Base-by-base conservation (phyloP, 2,797 vertebrate species). In the Catharus ustulatus region DNA sequence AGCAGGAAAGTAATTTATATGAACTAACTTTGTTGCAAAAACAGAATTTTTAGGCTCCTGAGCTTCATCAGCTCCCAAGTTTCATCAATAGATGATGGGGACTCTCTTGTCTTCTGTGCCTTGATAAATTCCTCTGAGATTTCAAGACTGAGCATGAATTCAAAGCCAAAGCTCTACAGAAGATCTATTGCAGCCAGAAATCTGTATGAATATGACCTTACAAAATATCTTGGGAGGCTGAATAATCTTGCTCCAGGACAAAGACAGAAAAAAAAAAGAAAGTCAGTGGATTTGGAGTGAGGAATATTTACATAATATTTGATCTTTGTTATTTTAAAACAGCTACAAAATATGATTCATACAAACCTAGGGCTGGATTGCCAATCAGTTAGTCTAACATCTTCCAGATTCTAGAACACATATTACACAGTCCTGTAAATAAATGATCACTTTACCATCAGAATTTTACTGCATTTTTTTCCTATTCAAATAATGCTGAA, bases 241-340 rank as follows among this genome's bases (percentile, higher is more conserved):
- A 89, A 87, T 72, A 94, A 87, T 76, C 64, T 89, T 90, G 59
- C 69, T 91, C 29, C 63, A 81, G 73, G 78, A 87, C 79, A 86
- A 59, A 91, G 27, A 14, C 21, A 87, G 40, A 4, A 48, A 72
- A 75, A 87, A 71, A 23, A 69, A 73, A 87, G 6, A 71, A 21
- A 71, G 20, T 58, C 36, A 57, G 16, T 64, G 64, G 75, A 86
- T 84, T 89, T 87, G 76, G 32, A 95, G n/a, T 69, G 21, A 84
- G 22, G 26, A 73, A 66, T 92, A 83, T 87, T 85, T 93, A 66
- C 2, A 16, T 75, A 84, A 73, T 93, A 76, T 52, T 94, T 81
- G 22, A 87, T 80, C 36, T 59, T 71, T 59, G 21, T 63, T 89
- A 34, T 83, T 91, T 92, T 74, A 75, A 87, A 92, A 49, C 38